Evolutionary conservation across 92 coral and sea anemone genomes (phyloP), one percentile per base, ranked within the genome.

Genomic region (Heteractis magnifica): DNA sequence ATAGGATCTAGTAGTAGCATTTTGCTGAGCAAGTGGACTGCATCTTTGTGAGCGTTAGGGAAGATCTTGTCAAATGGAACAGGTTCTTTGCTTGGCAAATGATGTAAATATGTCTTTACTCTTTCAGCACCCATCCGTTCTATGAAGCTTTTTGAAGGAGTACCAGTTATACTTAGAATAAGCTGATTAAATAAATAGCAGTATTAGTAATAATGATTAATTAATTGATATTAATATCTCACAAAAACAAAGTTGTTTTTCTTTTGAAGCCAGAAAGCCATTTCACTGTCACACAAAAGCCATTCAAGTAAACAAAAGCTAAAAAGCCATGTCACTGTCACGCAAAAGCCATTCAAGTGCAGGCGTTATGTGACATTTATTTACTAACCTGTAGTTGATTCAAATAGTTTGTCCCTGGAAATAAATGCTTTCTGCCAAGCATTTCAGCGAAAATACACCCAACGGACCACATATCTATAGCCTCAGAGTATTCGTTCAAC

Each of bases 361-460:
- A 71, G 6, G 19, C 44, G 70, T 52, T 34, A 34, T 34, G 44
- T 34, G 3, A 34, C 44, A 34, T 34, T 0, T 34, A 34, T 34
- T 34, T 34, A 34, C 53, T 51, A 83, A 95, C 99, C 99, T 96
- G 99, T 75, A 96, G 72, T 78, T 96, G 99, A 76, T 96, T 96
- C 53, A 96, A 91, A 87, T 96, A 96, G 76, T 96, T 96, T 12
- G 98, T 91, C 23, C 99, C 99, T 18, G 98, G 99, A 71, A 96
- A 96, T 48, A 96, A 81, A 56, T 92, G 96, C 77, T 90, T 94
- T 78, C 99, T 84, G 18, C 99, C 99, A 10, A 96, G 85, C 99
- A 96, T 96, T 89, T 96, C 99, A 34, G 99, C 99, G 76, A 96
- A 93, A 85, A 96, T 96, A 41, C 99, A 96, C 50, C 99, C 99